A percentile compares a stretch with the other conserved stretches of the same genome.
These are phyloP conservation scores for Ditylenchus dipsaci DNA, from an alignment of 1,140 invertebrate genomes.

Conservation along the genomic window DNA sequence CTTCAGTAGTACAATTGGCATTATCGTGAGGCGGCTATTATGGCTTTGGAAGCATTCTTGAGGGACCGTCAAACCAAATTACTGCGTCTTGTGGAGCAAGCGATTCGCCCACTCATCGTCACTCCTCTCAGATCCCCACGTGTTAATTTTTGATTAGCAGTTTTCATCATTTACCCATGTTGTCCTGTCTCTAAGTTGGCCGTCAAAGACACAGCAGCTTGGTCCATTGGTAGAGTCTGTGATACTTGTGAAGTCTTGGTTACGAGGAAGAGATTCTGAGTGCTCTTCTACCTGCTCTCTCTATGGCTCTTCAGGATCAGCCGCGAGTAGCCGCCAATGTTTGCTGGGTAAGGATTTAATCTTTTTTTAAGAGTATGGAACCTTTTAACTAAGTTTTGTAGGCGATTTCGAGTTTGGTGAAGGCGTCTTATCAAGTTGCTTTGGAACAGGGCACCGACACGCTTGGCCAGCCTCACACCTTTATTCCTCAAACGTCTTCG, in stretches of 20 bases:
- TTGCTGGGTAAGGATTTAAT: slow-evolving; percentile 73
- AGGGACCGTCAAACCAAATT: slow-evolving; percentile 83
- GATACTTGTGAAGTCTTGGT: slow-evolving; percentile 92
- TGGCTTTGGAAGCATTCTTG: slow-evolving; percentile 96
- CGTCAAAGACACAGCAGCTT: slow-evolving; percentile 92
- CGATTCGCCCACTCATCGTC: slow-evolving; percentile 87
- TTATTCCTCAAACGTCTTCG: slow-evolving; percentile 87
- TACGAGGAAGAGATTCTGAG: slow-evolving; percentile 76
- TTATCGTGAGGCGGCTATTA: slow-evolving; percentile 89
- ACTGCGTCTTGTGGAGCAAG: slow-evolving; percentile 87
- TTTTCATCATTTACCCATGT: slow-evolving; percentile 4
- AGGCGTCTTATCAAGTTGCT: slow-evolving; percentile 82
- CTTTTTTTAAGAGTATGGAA: background rate
- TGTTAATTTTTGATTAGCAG: slow-evolving; percentile 24
- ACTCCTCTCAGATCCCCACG: slow-evolving; percentile 82
- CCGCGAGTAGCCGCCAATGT: slow-evolving; percentile 94
- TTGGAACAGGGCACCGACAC: slow-evolving; percentile 59
- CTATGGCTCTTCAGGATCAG: slow-evolving; percentile 78
- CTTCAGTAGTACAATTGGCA: slow-evolving; percentile 91
- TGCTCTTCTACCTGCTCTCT: slow-evolving; percentile 79
- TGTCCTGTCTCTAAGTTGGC: slow-evolving; percentile 64
- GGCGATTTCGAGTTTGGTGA: slow-evolving; percentile 91
- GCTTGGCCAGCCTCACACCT: slow-evolving; percentile 71
- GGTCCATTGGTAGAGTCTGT: slow-evolving; percentile 94
- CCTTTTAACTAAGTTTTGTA: slow-evolving; percentile 42